Conservation (phyloP, 2,113 vertebrate species). For the Macheiramphus alcinus region DNA sequence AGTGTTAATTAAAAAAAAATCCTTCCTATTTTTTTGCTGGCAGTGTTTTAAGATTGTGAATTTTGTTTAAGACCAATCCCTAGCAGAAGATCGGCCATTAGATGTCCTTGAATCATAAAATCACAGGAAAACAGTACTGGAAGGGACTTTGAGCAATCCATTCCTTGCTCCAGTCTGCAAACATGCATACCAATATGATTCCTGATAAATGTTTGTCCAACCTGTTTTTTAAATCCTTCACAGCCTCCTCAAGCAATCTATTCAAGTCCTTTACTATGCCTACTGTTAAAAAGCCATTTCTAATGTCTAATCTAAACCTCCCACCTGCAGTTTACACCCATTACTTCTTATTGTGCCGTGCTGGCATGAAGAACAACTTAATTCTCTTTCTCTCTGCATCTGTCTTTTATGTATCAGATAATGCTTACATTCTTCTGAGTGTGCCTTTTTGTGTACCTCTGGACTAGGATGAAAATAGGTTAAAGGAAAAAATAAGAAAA, state of each 20-base stretch:
- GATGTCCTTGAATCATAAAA: neutral
- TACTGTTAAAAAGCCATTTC: constrained; percentile 30
- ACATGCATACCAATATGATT: neutral
- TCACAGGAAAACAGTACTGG: neutral
- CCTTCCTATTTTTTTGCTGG: neutral
- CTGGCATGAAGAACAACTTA: constrained; percentile 30
- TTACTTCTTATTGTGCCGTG: neutral
- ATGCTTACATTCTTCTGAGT: neutral
- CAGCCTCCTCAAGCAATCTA: neutral
- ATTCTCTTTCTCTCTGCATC: constrained; percentile 20
- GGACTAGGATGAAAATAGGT: neutral
- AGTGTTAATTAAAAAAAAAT: neutral
- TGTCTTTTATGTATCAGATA: neutral
- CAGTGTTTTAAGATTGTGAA: neutral
- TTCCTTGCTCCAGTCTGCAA: neutral
- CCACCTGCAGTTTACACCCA: constrained; percentile 50
- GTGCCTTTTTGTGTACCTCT: neutral
- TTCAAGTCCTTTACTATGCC: neutral
- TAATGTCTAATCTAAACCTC: constrained; percentile 27
- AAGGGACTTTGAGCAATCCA: neutral
- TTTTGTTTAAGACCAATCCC: neutral
- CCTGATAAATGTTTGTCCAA: neutral
- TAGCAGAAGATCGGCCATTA: neutral
- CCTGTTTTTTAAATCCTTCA: neutral
- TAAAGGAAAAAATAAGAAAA: neutral